A percentile compares a stretch with the other conserved stretches of the same genome.
Conservation (phyloP, 2,888 invertebrate species). For the Drosophila austrosaltans region DNA sequence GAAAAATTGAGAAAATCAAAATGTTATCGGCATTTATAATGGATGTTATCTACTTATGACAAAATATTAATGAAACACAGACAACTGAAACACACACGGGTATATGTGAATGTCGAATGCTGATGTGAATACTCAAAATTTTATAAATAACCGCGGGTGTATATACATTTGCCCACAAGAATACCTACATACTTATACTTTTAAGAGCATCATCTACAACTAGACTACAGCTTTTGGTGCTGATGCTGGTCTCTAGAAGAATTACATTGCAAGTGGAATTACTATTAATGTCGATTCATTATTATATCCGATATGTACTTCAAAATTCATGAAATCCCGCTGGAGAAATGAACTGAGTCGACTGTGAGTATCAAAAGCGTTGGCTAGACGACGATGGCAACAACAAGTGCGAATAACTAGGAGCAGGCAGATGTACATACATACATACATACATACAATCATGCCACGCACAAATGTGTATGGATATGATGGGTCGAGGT, state of each 20-base stretch:
- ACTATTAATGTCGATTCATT: not conserved
- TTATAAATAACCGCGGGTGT: conserved; percentile 26
- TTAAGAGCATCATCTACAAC: conserved; percentile 1
- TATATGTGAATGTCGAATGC: conserved; percentile 11
- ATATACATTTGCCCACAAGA: conserved; percentile 7
- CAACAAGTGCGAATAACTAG: conserved; percentile 19
- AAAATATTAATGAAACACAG: conserved; percentile 9
- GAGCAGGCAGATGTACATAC: conserved; percentile 21
- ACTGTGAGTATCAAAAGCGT: conserved; percentile 11
- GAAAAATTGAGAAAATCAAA: not conserved
- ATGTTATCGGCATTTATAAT: not conserved
- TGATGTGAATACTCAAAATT: conserved; percentile 16
- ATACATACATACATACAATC: conserved; percentile 14
- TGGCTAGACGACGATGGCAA: conserved; percentile 6
- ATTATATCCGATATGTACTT: not conserved
- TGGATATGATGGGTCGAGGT: conserved; percentile 11
- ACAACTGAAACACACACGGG: conserved; percentile 11
- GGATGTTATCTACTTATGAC: conserved; percentile 1
- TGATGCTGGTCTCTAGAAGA: not conserved
- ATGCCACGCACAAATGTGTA: conserved; percentile 19
- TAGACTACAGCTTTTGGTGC: not conserved
- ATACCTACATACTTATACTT: conserved; percentile 28
- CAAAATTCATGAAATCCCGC: not conserved
- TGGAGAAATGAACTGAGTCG: conserved; percentile 1
- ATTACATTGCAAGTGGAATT: conserved; percentile 1